Conservation (phyloP, 2,888 invertebrate species). For the Bugulina stolonifera region DNA sequence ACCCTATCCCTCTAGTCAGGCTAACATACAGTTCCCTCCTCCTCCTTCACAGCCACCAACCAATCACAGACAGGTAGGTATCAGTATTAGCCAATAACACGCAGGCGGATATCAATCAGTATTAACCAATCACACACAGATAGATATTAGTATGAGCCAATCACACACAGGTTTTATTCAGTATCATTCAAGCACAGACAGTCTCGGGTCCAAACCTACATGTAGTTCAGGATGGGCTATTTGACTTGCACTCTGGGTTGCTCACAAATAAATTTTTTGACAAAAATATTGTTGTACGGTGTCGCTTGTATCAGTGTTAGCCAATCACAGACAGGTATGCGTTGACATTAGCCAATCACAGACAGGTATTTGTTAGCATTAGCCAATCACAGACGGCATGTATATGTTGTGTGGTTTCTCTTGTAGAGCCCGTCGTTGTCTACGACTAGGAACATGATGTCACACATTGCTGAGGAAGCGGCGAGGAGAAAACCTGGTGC, state of each 20-base stretch:
- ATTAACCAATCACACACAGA: background rate
- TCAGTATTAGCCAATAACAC: background rate
- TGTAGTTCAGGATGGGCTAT: too few species aligned
- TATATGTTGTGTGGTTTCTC: too few species aligned
- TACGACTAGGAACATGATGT: background rate
- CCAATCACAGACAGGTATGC: too few species aligned
- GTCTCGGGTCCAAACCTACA: too few species aligned
- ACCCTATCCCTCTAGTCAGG: conserved; percentile 4
- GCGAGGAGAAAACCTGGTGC: background rate
- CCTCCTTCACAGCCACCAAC: conserved; percentile 1
- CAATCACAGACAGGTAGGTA: conserved; percentile 8
- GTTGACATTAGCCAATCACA: too few species aligned
- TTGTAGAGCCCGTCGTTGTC: background rate
- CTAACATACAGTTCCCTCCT: conserved; percentile 17
- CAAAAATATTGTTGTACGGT: too few species aligned
- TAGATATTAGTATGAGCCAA: background rate
- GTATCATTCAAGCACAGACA: background rate
- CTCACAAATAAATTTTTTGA: too few species aligned
- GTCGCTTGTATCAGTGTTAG: too few species aligned
- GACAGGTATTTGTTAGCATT: too few species aligned
- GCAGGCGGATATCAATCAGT: background rate
- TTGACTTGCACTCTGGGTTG: too few species aligned
- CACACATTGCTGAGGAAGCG: background rate
- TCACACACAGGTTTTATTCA: background rate
- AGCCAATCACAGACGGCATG: too few species aligned